Base-by-base conservation (phyloP, 2,888 invertebrate species). In the Brachypterus glaber region DNA sequence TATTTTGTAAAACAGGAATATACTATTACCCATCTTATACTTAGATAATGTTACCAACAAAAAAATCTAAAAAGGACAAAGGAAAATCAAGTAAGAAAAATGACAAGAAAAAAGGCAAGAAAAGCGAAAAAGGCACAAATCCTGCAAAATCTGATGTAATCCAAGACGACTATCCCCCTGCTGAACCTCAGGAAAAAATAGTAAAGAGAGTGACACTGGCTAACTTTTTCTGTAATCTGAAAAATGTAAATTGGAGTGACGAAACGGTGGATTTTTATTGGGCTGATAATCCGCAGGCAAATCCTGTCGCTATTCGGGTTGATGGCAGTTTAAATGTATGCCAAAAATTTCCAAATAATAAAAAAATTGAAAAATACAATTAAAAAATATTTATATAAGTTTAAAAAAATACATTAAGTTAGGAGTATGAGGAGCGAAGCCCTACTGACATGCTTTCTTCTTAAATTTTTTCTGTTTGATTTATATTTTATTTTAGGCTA, bases 221-320 rank as follows among this genome's bases (percentile, higher is more conserved):
- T 1, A 67, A 66, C 4, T 66, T 75, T 37, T 62, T 54, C 37
- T 74, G 74, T 43, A 50, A 64, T 1, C 59, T 76, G 9, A 60
- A 54, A 33, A 54, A 47, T 5, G 63, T 68, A 0, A 71, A 72
- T 52, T 76, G 76, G 76, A 73, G 70, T 38, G 72, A 73, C 30
- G 51, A 60, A 1, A 63, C 64, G 1, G 66, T 73, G 35, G 71
- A 74, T 49, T 76, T 70, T 54, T 70, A 71, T 50, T 76, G 76
- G 76, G 70, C 71, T 18, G 67, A 69, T 46, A 60, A 69, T n/a
- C 48, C 53, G 2, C 38, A 51, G 30, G 44, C 53, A 17, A 47
- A 46, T 30, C 36, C 45, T 3, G 46, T 50, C 11, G 62, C 60
- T 8, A 42, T 56, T 11, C 43, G 48, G 31, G 57, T 73, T 4